Base-by-base conservation (phyloP, 2,888 invertebrate species). In the Drosophila algonquin region DNA sequence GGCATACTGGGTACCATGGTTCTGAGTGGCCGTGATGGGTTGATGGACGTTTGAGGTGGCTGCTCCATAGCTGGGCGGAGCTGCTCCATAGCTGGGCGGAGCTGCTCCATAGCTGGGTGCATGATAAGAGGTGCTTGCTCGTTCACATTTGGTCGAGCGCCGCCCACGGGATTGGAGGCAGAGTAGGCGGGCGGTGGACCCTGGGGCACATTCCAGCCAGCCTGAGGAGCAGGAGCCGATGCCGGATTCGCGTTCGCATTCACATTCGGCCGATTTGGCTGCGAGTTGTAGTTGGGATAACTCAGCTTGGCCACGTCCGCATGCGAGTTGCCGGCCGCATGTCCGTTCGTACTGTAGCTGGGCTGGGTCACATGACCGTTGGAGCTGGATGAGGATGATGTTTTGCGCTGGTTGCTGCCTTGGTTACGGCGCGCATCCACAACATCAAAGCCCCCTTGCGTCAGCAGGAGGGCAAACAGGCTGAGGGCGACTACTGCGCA, bases 201-300 rank as follows among this genome's bases (percentile, higher is more conserved):
- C 47, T 91, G 90, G 1, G 91, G 91, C 1, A 90, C 91, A 89
- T 92, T 92, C 92, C 92, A 92, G 7, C 92, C 92, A 21, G 90
- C 86, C 7, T 90, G 89, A 10, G 86, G 64, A n/a, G 79, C 75
- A 3, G 46, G 14, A 2, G 50, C 58, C 3, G 27, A 14, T 1
- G 24, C 47, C 3, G 40, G 6, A 40, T 63, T 62, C 44, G 73
- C 68, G 2, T 45, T 55, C 54, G 75, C 69, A 7, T 45, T 7
- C 8, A 65, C 67, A 2, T 71, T 78, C 14, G 92, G 91, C 14
- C 89, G 90, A 88, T 91, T 92, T 14, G 92, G 91, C 64, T 91
- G 91, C 0, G 92, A 86, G 52, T 92, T 92, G 54, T 91, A 91
- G 27, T 89, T 89, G 10, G 92, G 72, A 77, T 92, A 92, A 65